Conservation (phyloP, 30 jellyfish, hydroid and myxozoan genomes). For the Cassiopea xamachana region DNA sequence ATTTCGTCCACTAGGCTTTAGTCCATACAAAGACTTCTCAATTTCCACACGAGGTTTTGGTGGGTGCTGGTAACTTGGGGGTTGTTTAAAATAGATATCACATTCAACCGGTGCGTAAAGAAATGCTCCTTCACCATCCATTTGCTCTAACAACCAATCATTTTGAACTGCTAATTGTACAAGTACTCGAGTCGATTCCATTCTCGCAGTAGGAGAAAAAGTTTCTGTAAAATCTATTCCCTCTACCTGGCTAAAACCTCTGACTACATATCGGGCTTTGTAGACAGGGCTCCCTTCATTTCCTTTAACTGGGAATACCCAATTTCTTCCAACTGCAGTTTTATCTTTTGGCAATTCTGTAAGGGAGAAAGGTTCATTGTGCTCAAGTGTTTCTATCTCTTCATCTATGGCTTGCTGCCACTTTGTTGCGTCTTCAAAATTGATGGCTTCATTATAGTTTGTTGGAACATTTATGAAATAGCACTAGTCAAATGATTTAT, state of each 20-base stretch:
- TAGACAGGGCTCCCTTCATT: neutral
- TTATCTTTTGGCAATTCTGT: conserved; percentile 36
- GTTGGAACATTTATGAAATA: conserved; percentile 40
- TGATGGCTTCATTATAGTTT: conserved; percentile 56
- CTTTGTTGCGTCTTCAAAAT: conserved; percentile 35
- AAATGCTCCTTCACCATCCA: too few relatives aligned
- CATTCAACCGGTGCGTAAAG: too few relatives aligned
- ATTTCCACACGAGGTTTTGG: too few relatives aligned
- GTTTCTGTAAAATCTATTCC: conserved; percentile 58
- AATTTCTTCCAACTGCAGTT: conserved; percentile 75
- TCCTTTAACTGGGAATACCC: conserved; percentile 62
- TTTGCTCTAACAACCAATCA: too few relatives aligned
- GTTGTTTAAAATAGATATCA: too few relatives aligned
- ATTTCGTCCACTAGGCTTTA: too few relatives aligned
- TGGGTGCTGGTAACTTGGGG: too few relatives aligned
- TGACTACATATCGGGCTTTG: conserved; percentile 74
- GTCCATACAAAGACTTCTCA: too few relatives aligned
- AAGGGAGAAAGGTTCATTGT: conserved; percentile 5
- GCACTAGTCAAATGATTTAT: conserved; percentile 1
- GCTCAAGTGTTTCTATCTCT: too few relatives aligned
- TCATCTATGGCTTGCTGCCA: too few relatives aligned
- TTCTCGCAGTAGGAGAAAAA: neutral
- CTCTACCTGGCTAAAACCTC: conserved; percentile 62
- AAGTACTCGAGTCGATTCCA: too few relatives aligned
- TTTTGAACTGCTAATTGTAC: too few relatives aligned